Evolutionary conservation across 2,113 vertebrate genomes (phyloP).

Genomic region (Calidris pygmaea): DNA sequence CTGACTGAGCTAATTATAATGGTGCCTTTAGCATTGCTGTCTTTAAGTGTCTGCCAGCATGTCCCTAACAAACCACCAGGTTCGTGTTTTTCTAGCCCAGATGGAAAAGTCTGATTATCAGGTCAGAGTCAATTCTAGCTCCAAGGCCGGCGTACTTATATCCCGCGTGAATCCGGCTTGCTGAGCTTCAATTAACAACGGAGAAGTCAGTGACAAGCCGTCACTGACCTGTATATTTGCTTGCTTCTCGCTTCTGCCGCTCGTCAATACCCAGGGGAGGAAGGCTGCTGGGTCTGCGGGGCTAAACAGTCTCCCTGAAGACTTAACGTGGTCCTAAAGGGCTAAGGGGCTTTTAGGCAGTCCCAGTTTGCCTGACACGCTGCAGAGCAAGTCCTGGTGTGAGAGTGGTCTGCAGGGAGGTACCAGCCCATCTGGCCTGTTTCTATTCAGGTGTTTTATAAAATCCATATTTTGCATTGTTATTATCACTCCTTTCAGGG

Average conservation of each 20-base stretch:
- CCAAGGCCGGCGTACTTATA: background rate
- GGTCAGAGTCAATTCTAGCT: background rate
- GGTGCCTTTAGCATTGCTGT: background rate
- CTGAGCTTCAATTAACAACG: background rate
- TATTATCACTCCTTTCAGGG: background rate
- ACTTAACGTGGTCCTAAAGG: background rate
- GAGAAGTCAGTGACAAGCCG: background rate
- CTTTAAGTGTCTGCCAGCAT: conserved; percentile 24
- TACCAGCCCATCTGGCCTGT: background rate
- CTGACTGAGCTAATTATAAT: conserved; percentile 19
- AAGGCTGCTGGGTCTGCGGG: background rate
- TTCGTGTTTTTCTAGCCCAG: background rate
- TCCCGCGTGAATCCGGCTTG: background rate
- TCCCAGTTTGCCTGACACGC: background rate
- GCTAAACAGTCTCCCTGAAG: background rate
- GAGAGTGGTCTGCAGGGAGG: accelerated
- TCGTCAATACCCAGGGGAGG: background rate
- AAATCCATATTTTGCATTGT: background rate
- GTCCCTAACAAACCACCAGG: conserved; percentile 31
- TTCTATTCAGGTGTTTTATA: background rate
- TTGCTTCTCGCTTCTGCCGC: background rate
- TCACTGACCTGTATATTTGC: background rate
- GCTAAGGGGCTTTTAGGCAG: background rate
- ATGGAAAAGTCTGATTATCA: background rate
- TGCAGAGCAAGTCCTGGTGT: background rate